Conservation (phyloP, 1,140 invertebrate species). For the Psix sp. region DNA sequence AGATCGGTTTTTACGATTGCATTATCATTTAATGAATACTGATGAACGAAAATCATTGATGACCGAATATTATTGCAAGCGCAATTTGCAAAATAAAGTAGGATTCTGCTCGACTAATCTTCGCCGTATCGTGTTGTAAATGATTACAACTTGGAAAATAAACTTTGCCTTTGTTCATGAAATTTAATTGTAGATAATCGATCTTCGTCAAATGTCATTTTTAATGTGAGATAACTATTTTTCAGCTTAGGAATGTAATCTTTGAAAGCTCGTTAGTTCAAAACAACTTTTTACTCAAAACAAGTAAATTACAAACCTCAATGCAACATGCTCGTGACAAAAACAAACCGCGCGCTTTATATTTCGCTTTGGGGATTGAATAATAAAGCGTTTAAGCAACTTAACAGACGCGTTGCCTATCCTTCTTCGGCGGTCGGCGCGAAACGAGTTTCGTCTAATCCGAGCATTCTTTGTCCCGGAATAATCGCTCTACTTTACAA, state of each 20-base stretch:
- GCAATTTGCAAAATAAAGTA: conserved; percentile 13
- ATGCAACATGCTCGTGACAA: conserved; percentile 4
- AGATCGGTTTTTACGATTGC: conserved; percentile 28
- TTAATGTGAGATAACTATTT: no score
- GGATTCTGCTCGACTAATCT: no score
- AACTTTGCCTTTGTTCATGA: no score
- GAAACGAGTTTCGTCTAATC: conserved; percentile 36
- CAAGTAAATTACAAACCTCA: conserved; percentile 6
- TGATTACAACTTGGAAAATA: no score
- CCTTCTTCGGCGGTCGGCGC: conserved; percentile 6
- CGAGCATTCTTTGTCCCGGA: conserved; percentile 23
- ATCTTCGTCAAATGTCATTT: no score
- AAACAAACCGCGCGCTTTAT: conserved; percentile 6
- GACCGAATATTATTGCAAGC: background rate
- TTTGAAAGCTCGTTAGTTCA: background rate
- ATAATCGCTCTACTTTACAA: conserved; percentile 16
- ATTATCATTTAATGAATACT: conserved; percentile 55
- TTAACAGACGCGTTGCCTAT: conserved; percentile 14
- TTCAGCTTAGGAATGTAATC: no score
- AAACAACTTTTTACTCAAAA: conserved; percentile 8
- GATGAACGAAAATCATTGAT: conserved; percentile 39
- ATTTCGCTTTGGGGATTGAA: conserved; percentile 16
- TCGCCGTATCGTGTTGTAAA: no score
- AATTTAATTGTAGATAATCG: no score
- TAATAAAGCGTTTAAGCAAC: conserved; percentile 39